Base-by-base conservation (phyloP, 2,797 vertebrate genomes). In the Vultur gryphus region DNA sequence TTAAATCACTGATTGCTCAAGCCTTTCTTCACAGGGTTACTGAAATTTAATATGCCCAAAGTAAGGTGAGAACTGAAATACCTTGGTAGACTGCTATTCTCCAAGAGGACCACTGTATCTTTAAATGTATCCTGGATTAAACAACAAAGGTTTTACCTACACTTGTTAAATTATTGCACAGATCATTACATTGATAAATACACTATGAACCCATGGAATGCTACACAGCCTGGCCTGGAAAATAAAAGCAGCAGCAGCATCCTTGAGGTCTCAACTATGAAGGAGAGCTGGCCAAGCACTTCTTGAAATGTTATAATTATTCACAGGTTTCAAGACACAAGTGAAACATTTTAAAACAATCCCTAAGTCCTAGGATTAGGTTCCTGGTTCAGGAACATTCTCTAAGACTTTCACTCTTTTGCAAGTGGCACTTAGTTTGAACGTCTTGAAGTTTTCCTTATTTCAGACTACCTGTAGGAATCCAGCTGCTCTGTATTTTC, bases 131-230 rank as follows among this genome's bases (percentile, higher is more conserved):
- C 95, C 92, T 59, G 75, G 62, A 79, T 87, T 87, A 82, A 95
- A 92, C 66, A 83, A 91, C 89, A 95, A 81, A 95, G 65, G 70
- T 55, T 96, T 95, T 75, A 95, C 84, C 92, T 92, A 97, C 90
- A 94, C 33, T 92, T 37, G 71, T 95, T 94, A 94, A 95, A 78
- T 96, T 97, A 96, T 94, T 97, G 95, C 96, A 97, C 97, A 83
- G 95, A 91, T 87, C 91, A 90, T 94, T 95, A 97, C 96, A 97
- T 71, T 89, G 87, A 96, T 89, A 97, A 96, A 95, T 94, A 97
- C 92, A 90, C 64, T 58, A 93, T 83, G 93, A 93, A 94, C 67
- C 86, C 72, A 83, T 72, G 95, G 97, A 97, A 97, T 95, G 95
- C 94, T 88, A 93, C 73, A 81, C n/a, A 94, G 89, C 75, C 75